Evolutionary conservation across 2,797 vertebrate genomes (phyloP).

Genomic region (Arrhamphus sclerolepis): DNA sequence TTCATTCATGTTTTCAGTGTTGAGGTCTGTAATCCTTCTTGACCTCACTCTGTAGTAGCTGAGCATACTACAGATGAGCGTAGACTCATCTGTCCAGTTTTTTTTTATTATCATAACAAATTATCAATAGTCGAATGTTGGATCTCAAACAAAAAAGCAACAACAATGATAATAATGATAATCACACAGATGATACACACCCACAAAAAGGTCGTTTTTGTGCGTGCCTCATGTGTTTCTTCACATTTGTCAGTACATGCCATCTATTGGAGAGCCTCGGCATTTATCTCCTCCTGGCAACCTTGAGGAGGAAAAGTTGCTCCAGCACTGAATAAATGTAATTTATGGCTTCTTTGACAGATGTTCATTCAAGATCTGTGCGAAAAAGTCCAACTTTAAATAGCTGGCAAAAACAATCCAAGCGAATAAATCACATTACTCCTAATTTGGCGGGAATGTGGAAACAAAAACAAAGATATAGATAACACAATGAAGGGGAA

Average conservation of each 20-base stretch:
- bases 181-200: constrained; percentile 45
- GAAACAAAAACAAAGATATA: constrained; percentile 10
- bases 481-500: background rate
- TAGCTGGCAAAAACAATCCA: constrained; percentile 49
- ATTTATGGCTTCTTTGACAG: constrained; percentile 64
- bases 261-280: constrained; percentile 19
- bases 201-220: constrained; percentile 16
- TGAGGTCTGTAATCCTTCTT: constrained; percentile 40
- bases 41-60: constrained; percentile 12
- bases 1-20: constrained; percentile 55
- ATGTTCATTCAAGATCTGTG: constrained; percentile 52
- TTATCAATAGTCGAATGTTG: constrained; percentile 36
- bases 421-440: constrained; percentile 47
- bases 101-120: background rate
- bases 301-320: constrained; percentile 37
- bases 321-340: constrained; percentile 56
- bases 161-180: no score
- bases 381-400: constrained; percentile 51
- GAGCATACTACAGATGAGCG: constrained; percentile 44
- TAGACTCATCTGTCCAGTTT: constrained; percentile 53
- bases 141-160: no score
- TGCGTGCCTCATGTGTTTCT: constrained; percentile 24
- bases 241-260: constrained; percentile 56
- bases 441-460: constrained; percentile 15
- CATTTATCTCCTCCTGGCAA: constrained; percentile 42